phyloP scores from a whole-genome alignment of 2,888 invertebrate genomes.

The Hirtodrosophila confusa region DNA sequence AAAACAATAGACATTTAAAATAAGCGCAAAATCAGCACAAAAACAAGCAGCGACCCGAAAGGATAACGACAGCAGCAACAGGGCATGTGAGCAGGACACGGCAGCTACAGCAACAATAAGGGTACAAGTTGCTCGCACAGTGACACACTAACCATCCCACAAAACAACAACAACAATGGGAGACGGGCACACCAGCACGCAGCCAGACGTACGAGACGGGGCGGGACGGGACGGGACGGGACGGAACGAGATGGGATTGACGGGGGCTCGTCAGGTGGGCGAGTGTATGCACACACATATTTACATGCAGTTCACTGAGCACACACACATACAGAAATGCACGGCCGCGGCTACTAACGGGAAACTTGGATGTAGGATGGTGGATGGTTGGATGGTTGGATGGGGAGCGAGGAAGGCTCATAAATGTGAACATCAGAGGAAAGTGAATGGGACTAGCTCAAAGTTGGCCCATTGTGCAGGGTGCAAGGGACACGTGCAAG shows the following conservation, averaged over 20 bases:
- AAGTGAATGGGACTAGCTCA: conserved; percentile 59
- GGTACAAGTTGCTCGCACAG: conserved; percentile 51
- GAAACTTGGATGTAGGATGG: conserved; percentile 10
- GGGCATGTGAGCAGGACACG: conserved; percentile 13
- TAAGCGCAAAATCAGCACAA: conserved; percentile 72
- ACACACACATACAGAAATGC: conserved; percentile 32
- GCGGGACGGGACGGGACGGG: not conserved
- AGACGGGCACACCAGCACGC: conserved; percentile 21
- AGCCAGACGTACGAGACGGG: conserved; percentile 14
- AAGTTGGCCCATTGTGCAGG: conserved; percentile 52
- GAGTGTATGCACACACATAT: conserved; percentile 66
- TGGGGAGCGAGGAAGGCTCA: conserved; percentile 11
- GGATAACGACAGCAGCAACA: conserved; percentile 47
- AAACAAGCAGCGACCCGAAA: conserved; percentile 63
- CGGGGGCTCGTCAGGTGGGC: conserved; percentile 44
- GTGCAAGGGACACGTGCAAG: conserved; percentile 62
- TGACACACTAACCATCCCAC: conserved; percentile 59
- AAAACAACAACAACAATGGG: conserved; percentile 28
- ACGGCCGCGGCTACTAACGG: conserved; percentile 23
- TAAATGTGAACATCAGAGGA: conserved; percentile 65
- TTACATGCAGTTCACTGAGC: conserved; percentile 73
- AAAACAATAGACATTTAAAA: conserved; percentile 66
- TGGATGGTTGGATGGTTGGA: conserved; percentile 1
- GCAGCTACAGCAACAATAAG: conserved; percentile 48
- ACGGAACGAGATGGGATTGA: conserved; percentile 3